A percentile compares a stretch with the other conserved stretches of the same genome.
Evolutionary conservation across 2,797 vertebrate species (phyloP).

Genomic region (Urosaurus nigricauda): DNA sequence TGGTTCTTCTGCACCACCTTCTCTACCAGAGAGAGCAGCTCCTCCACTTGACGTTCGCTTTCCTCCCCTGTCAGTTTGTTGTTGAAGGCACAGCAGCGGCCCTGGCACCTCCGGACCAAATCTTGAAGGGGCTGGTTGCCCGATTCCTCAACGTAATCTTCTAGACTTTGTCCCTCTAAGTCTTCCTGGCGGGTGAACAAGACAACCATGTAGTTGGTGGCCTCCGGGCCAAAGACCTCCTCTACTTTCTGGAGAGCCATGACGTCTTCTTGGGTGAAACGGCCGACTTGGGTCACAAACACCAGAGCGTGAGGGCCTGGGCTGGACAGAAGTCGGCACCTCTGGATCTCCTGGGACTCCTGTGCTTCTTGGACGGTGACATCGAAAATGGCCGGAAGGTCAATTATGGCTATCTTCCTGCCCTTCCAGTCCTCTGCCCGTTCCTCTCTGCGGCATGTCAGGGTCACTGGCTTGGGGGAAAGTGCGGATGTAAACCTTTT

Average conservation of each 20-base stretch:
- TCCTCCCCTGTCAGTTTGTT: neutral
- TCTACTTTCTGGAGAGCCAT: neutral
- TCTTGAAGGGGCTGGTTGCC: neutral
- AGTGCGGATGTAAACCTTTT: neutral
- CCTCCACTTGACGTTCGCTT: neutral
- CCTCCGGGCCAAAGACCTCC: neutral
- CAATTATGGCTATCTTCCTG: slow-evolving; percentile 36
- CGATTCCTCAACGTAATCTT: neutral
- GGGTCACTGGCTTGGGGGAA: neutral
- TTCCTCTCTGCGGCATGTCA: accelerated
- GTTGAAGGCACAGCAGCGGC: neutral
- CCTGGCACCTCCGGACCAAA: neutral
- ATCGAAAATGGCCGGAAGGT: slow-evolving; percentile 11
- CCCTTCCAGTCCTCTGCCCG: accelerated
- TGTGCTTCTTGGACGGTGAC: accelerated
- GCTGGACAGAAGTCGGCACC: accelerated
- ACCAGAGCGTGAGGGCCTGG: slow-evolving; percentile 41
- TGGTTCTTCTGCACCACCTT: too few relatives aligned
- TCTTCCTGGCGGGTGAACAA: slow-evolving; percentile 63
- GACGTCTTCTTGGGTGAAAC: slow-evolving; percentile 26
- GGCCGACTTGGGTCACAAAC: slow-evolving; percentile 50
- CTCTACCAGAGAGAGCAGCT: neutral
- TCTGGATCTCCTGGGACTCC: neutral
- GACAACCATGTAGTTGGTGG: slow-evolving; percentile 12
- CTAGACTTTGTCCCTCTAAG: neutral